Evolutionary conservation across 2,797 vertebrate species (phyloP).

Genomic region (Lepilemur ruficaudatus): DNA sequence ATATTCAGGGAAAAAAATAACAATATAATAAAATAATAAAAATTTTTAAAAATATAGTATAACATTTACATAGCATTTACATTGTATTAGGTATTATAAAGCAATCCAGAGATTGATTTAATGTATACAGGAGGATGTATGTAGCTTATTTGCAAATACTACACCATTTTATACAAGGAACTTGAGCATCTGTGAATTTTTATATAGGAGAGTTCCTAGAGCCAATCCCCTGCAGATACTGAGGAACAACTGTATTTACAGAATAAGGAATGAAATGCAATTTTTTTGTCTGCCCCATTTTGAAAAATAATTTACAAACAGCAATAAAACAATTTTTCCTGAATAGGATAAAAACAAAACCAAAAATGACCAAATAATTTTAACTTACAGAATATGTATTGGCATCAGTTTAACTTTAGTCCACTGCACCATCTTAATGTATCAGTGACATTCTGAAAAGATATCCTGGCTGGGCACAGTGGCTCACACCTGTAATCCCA

Average conservation of each 20-base stretch:
- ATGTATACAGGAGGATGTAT: background rate
- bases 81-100: background rate
- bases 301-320: constrained; percentile 9
- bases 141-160: background rate
- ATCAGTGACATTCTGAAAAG: background rate
- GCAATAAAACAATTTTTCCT: background rate
- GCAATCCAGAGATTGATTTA: background rate
- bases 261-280: background rate
- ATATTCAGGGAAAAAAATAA: background rate
- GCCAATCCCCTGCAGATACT: too few species aligned
- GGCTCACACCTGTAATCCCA: background rate
- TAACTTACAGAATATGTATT: background rate
- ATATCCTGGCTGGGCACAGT: background rate
- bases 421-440: background rate
- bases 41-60: background rate
- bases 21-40: background rate
- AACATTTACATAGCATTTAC: background rate
- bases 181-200: background rate
- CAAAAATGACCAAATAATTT: background rate
- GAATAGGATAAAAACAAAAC: background rate
- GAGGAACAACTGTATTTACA: background rate
- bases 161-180: background rate
- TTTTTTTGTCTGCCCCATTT: background rate
- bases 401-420: background rate
- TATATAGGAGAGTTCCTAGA: background rate